Base-by-base conservation (phyloP, 2,797 vertebrate species). In the Thamnophis elegans region DNA sequence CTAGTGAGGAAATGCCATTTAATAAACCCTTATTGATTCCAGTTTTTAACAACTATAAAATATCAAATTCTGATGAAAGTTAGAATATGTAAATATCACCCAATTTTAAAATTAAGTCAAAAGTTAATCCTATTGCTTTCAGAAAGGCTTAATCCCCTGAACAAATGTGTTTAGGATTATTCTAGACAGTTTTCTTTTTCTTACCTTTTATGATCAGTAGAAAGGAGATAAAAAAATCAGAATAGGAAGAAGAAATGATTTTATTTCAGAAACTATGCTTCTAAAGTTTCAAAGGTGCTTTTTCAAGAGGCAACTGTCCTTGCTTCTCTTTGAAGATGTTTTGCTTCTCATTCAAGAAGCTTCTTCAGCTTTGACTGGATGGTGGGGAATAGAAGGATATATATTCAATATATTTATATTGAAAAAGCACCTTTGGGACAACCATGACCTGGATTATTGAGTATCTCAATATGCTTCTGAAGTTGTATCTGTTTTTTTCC, bases 211-310 rank as follows among this genome's bases (percentile, higher is more conserved):
- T 78, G 47, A 88, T 26, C 22, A 4, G 2, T 88, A 22, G 5
- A 36, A 20, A n/a, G 42, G 3, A 18, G 13, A n/a, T n/a, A 0
- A 0, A n/a, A n/a, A 36, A 25, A 18, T 42, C 55, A 58, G 32
- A 20, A 20, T 42, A 87, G 55, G 36, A 14, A 88, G 20, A 12
- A n/a, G 2, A 54, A 62, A n/a, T 9, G 1, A 42, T 85, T 53
- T 10, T 55, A 32, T 60, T 18, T 59, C 12, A 60, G 22, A 60
- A 36, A 22, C 4, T 54, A 53, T 36, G 51, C 58, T n/a, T 36
- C 59, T 86, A 42, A 42, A 92, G 47, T 58, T 47, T 26, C 60
- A 62, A 62, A 62, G 11, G 5, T 68, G 62, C 13, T 68, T 68
- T 68, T 68, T 68, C 62, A 32, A 68, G 62, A 32, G 62, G n/a